Evolutionary conservation across 2,888 invertebrate genomes (phyloP), one percentile per base, ranked within the genome.

Genomic region (Lithophane socia): DNA sequence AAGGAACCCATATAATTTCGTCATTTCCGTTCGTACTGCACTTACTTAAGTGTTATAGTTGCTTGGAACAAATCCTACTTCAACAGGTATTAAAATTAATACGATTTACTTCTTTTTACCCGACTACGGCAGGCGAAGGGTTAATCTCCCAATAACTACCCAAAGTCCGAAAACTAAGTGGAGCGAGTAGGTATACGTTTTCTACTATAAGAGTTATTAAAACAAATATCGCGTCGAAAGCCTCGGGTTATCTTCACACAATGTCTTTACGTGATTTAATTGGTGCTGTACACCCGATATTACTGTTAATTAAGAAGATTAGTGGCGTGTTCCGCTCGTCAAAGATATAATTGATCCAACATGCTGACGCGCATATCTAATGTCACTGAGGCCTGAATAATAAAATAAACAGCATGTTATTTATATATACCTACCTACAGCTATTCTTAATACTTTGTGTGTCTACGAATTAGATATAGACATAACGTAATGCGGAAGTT

Each of bases 1-100:
- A 83, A 82, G 75, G 80, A 84, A 72, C 61, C 80, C 82, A 68
- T 82, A 82, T 58, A 75, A 84, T 75, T 74, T 56, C 49, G 64
- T 75, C 60, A 80, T 75, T 82, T 82, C 82, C 80, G 84, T 72
- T 84, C 24, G 37, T 67, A 82, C 47, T 65, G 13, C 24, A 58
- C 37, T 47, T 56, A 74, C 12, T 44, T n/a, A 24, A 52, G 47
- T 68, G 21, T 21, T 9, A 3, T 52, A 82, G 47, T n/a, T 65
- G 49, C 60, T 60, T 37, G 13, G 54, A 81, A 66, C 37, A 73
- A 80, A 73, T 37, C 21, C 3, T 44, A 65, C n/a, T 73, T 47
- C 0, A 52, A n/a, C 60, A 37, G 16, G 0, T 37, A 47, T 5
- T 29, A 29, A 29, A 29, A 29, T 29, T 29, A 52, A 12, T 54